Conservation (phyloP, 2,113 vertebrate species). For the Lota lota region DNA sequence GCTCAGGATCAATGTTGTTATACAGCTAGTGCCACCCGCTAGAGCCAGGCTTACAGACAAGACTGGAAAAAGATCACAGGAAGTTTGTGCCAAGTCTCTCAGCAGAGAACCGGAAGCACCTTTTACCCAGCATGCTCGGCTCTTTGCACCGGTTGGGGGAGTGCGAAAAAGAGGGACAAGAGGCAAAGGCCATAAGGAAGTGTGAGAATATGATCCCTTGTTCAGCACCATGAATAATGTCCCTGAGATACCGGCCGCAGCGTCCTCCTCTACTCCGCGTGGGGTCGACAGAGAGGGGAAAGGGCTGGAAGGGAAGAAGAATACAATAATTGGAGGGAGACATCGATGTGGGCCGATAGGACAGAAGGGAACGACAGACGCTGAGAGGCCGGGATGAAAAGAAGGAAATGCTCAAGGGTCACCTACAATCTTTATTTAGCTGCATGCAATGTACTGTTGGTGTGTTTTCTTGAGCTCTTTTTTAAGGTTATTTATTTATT, state of each 20-base stretch:
- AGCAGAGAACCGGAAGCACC: slow-evolving; percentile 23
- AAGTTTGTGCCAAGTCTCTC: slow-evolving; percentile 16
- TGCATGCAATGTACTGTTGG: not conserved
- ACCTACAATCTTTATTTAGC: slow-evolving; percentile 13
- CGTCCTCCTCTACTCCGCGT: not conserved
- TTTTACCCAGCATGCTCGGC: slow-evolving; percentile 42
- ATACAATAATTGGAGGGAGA: not conserved
- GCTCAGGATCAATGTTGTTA: not conserved
- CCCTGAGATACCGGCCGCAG: slow-evolving; percentile 16
- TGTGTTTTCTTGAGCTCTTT: not conserved
- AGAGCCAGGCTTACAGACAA: slow-evolving; percentile 19
- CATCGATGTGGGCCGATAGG: slow-evolving; percentile 8
- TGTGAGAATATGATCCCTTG: not conserved
- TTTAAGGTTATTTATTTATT: slow-evolving; percentile 5
- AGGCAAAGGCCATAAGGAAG: not conserved
- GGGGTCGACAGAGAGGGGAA: slow-evolving; percentile 20
- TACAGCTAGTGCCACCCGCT: slow-evolving; percentile 35
- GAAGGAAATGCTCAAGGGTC: not conserved
- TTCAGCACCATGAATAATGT: slow-evolving; percentile 24
- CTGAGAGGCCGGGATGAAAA: not conserved
- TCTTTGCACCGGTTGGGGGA: not conserved
- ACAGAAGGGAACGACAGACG: slow-evolving; percentile 10
- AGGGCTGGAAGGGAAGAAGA: not conserved
- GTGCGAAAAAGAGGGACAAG: not conserved
- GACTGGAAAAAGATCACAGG: slow-evolving; percentile 48